Evolutionary conservation across 2,113 vertebrate genomes (phyloP).

Genomic region (Oxyura jamaicensis): DNA sequence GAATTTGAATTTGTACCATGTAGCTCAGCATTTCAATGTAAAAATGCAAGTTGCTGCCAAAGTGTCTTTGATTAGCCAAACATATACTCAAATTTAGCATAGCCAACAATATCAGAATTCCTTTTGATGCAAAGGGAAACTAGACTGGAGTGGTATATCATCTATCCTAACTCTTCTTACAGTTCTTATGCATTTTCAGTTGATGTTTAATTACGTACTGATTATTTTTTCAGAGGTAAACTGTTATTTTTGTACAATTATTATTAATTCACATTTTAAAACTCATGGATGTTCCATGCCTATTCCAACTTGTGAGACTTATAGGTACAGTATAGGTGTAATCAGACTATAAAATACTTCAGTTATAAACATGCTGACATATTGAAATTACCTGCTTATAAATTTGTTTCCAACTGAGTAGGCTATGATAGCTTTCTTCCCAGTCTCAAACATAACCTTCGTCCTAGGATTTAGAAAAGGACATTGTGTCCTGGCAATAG

Average conservation of each 20-base stretch:
- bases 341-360: neutral
- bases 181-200: neutral
- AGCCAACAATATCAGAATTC: neutral
- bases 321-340: neutral
- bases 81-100: neutral
- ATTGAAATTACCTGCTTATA: neutral
- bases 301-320: neutral
- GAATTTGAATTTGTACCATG: conserved; percentile 29
- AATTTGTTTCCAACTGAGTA: neutral
- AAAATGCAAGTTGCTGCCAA: neutral
- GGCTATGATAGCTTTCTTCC: neutral
- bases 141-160: neutral
- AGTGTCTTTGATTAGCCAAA: neutral
- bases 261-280: neutral
- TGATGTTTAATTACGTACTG: neutral
- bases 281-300: neutral
- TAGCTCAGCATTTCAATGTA: neutral
- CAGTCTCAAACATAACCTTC: neutral
- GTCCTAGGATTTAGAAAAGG: neutral
- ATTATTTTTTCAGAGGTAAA: neutral
- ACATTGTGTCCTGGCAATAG: neutral
- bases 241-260: neutral
- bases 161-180: neutral
- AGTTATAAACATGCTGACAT: neutral
- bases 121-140: neutral